These are phyloP conservation scores for Tyto alba DNA, from an alignment of 2,113 vertebrate species.

Conservation along the genomic window DNA sequence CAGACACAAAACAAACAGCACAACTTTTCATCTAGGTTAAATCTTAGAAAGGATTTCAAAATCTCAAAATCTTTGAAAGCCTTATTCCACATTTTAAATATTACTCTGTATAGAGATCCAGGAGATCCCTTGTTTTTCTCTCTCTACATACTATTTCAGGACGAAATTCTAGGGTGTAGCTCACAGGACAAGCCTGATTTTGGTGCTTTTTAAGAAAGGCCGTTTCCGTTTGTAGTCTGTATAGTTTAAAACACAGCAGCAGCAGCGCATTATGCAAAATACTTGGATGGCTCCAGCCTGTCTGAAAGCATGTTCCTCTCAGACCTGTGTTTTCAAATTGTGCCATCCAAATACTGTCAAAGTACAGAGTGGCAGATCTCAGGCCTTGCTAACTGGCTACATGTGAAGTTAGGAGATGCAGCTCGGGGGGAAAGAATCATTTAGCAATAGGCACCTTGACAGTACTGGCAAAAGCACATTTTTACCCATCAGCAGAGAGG, in stretches of 20 bases:
- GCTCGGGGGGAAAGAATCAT: background rate
- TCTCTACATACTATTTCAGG: background rate
- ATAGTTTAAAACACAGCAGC: background rate
- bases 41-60: background rate
- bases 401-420: background rate
- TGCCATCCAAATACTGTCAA: background rate
- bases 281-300: background rate
- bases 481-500: background rate
- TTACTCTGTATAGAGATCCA: background rate
- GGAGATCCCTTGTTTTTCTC: background rate
- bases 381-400: background rate
- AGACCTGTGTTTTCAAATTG: background rate
- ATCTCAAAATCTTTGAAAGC: background rate
- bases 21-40: background rate
- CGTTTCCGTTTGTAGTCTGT: background rate
- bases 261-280: background rate
- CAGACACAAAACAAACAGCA: background rate
- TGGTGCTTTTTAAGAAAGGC: background rate
- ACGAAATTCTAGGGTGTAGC: background rate
- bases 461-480: background rate
- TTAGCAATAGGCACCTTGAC: background rate
- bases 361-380: background rate
- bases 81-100: background rate
- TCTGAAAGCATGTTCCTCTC: background rate
- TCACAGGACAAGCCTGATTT: background rate